Percentiles rank a stretch among this genome's conserved stretches.
phyloP scores from a whole-genome alignment of 2,113 vertebrate genomes.

The Bufo bufo region DNA sequence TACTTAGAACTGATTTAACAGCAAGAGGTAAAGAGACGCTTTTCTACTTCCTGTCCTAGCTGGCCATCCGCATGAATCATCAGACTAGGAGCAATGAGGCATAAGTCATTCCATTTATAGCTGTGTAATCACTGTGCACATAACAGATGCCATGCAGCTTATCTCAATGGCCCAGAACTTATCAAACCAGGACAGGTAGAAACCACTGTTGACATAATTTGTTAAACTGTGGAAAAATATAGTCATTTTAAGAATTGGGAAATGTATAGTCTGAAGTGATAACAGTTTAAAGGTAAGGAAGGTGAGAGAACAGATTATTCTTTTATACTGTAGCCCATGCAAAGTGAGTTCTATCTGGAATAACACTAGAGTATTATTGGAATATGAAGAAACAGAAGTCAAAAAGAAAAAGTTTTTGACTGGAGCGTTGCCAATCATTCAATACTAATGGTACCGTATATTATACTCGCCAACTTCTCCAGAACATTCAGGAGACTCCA shows the following conservation, averaged over 20 bases:
- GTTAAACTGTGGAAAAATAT: constrained; percentile 22
- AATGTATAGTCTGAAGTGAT: background rate
- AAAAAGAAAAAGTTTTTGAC: no score
- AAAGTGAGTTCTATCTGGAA: background rate
- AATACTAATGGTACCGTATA: no score
- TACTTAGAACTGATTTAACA: background rate
- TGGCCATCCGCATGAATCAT: constrained; percentile 6
- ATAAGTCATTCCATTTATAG: constrained; percentile 10
- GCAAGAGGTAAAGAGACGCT: background rate
- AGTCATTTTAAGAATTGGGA: background rate
- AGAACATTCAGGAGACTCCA: no score
- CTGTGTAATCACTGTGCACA: constrained; percentile 3
- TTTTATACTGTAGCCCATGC: background rate
- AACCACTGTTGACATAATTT: background rate
- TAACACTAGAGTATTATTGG: background rate
- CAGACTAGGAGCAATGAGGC: constrained; percentile 17
- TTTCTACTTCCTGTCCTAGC: background rate
- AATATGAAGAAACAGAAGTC: no score
- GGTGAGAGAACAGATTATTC: background rate
- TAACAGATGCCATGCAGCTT: constrained; percentile 22
- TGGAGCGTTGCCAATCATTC: no score
- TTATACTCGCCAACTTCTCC: no score
- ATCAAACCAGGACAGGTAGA: background rate
- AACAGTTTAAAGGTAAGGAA: background rate
- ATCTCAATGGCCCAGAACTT: constrained; percentile 20